Evolutionary conservation across 2,797 vertebrate genomes (phyloP).

Genomic region (Spinibarbus caldwelli): DNA sequence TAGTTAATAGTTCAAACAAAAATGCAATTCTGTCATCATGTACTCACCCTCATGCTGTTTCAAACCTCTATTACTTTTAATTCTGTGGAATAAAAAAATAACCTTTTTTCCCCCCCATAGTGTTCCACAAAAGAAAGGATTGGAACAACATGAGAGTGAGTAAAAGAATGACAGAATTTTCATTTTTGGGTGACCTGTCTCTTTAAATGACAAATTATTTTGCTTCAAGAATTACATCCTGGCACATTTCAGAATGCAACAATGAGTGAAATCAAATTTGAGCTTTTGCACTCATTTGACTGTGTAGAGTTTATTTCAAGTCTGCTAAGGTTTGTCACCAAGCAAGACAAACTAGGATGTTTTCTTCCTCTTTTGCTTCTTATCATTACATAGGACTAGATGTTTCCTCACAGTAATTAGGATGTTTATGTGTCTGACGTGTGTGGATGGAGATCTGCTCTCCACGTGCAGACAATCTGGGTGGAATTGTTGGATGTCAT

Average conservation of each 20-base stretch:
- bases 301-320: background rate
- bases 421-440: slow-evolving; percentile 70
- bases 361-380: background rate
- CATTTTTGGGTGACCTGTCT: background rate
- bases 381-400: slow-evolving; percentile 28
- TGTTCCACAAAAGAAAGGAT: background rate
- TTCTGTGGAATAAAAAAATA: too few relatives aligned
- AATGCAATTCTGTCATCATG: too few relatives aligned
- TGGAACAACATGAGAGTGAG: background rate
- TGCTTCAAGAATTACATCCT: background rate
- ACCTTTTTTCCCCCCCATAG: too few relatives aligned
- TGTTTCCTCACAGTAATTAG: slow-evolving; percentile 41
- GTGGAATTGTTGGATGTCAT: slow-evolving; percentile 73
- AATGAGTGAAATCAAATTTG: background rate
- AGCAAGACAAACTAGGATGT: slow-evolving; percentile 1
- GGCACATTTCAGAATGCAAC: background rate
- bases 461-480: slow-evolving; percentile 73
- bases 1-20: too few relatives aligned
- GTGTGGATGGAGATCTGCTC: slow-evolving; percentile 56
- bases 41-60: too few relatives aligned
- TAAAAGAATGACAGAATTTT: background rate
- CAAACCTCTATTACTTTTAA: too few relatives aligned
- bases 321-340: slow-evolving; percentile 16
- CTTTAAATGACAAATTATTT: background rate
- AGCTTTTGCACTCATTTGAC: background rate